These are phyloP conservation scores for Ageneiosus marmoratus DNA, from an alignment of 2,113 vertebrate species.

Conservation along the genomic window DNA sequence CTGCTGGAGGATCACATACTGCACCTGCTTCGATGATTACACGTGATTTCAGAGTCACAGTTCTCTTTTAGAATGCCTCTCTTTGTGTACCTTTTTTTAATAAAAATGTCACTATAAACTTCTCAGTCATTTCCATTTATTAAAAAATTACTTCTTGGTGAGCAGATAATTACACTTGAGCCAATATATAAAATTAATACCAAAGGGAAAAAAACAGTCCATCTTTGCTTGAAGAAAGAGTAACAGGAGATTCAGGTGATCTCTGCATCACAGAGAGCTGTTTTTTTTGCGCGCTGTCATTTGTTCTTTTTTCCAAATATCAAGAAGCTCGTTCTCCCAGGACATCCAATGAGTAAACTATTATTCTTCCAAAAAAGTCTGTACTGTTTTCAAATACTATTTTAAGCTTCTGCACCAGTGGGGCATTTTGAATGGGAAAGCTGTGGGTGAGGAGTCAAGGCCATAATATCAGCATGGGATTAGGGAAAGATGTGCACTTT, in stretches of 20 bases:
- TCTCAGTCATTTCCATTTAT: slow-evolving; percentile 18
- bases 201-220: neutral
- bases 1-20: slow-evolving; percentile 84
- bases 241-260: neutral
- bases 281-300: slow-evolving; percentile 11
- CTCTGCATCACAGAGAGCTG: slow-evolving; percentile 3
- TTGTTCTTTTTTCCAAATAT: slow-evolving; percentile 37
- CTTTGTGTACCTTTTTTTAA: slow-evolving; percentile 37
- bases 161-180: neutral
- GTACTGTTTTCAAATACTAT: slow-evolving; percentile 86
- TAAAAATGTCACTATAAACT: slow-evolving; percentile 12
- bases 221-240: neutral
- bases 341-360: slow-evolving; percentile 87
- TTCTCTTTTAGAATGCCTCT: neutral
- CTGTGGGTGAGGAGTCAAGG: slow-evolving; percentile 80
- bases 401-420: slow-evolving; percentile 79
- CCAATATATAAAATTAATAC: neutral
- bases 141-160: slow-evolving; percentile 24
- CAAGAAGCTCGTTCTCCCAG: slow-evolving; percentile 77
- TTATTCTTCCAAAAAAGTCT: slow-evolving; percentile 92
- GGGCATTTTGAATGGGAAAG: slow-evolving; percentile 80
- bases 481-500: slow-evolving; percentile 37
- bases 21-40: slow-evolving; percentile 66
- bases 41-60: neutral
- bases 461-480: slow-evolving; percentile 56